These are phyloP conservation scores for Erythrolamprus reginae DNA, from an alignment of 2,113 vertebrate genomes.

Conservation along the genomic window DNA sequence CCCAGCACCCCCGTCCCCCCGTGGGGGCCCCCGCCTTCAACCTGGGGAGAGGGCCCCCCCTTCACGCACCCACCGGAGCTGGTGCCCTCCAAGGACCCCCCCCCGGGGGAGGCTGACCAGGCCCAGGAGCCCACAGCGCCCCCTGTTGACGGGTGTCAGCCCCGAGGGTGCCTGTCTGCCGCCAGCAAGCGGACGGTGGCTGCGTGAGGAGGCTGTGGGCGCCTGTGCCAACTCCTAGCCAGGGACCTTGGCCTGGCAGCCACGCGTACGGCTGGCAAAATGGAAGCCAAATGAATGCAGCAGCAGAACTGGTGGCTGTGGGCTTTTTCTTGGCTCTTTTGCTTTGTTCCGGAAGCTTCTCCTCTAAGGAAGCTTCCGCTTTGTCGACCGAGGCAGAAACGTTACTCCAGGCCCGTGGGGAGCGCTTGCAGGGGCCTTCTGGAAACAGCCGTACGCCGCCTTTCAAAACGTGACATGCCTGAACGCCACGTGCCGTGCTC, in stretches of 20 bases:
- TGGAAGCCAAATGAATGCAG: not conserved
- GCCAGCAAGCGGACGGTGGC: not conserved
- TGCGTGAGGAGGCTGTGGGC: not conserved
- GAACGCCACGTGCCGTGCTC: not conserved
- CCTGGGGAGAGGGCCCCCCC: too few species aligned
- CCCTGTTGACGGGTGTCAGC: fast-evolving
- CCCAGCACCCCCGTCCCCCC: not conserved
- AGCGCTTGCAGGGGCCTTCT: not conserved
- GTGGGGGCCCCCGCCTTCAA: not conserved
- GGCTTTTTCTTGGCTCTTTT: not conserved
- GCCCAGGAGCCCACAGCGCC: not conserved
- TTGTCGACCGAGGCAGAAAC: not conserved
- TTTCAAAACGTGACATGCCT: not conserved
- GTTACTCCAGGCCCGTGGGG: not conserved
- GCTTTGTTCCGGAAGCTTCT: not conserved
- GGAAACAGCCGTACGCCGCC: not conserved
- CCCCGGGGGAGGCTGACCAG: not conserved
- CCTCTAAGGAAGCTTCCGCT: not conserved
- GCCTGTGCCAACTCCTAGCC: not conserved
- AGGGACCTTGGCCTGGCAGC: not conserved
- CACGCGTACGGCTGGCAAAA: not conserved
- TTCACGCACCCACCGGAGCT: too few species aligned
- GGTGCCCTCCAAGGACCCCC: too few species aligned
- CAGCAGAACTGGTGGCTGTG: not conserved
- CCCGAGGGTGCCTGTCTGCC: not conserved